Evolutionary conservation across 2,797 vertebrate genomes (phyloP), one percentile per base, ranked within the genome.

Genomic region (Euthynnus affinis): DNA sequence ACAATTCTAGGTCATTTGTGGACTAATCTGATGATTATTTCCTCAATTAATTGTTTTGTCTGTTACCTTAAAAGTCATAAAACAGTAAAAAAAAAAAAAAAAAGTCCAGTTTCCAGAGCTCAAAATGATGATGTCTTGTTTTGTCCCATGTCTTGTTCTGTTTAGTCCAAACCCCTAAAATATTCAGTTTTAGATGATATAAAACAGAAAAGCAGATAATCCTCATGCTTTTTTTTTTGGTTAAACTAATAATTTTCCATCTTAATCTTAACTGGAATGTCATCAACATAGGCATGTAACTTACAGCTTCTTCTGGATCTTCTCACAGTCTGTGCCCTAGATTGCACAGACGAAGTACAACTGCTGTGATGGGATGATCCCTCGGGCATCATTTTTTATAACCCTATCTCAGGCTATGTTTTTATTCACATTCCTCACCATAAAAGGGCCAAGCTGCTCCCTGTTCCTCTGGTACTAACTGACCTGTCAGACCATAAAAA

Each of bases 361-460:
- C 51, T 10, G 22, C 53, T 29, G 71, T 60, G 87, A 73, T 71
- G 79, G 32, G 82, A 69, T 10, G 75, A 72, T 61, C 48, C 76
- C 66, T 46, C 2, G 32, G 75, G 66, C 79, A 72, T 71, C 44
- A 9, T 29, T 53, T 59, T 84, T 80, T 69, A 86, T 63, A 80
- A 80, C 64, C 57, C 62, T 2, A 73, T 76, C 63, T 78, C 22
- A 63, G 42, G 55, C 32, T 49, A 58, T 72, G 84, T 77, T 87
- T 86, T 86, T 71, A 88, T 78, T 74, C 82, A 85, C 86, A 91
- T 90, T 91, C 88, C 83, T 85, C n/a, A 9, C 80, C 74, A 85
- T 81, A 90, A 87, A 82, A 64, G 22, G 66, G 57, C 64, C 56
- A 77, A 14, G 37, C 46, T 55, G 15, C 59, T 64, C 69, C 69